These are phyloP conservation scores for Labia minor DNA, from an alignment of 2,888 invertebrate species.

Conservation along the genomic window DNA sequence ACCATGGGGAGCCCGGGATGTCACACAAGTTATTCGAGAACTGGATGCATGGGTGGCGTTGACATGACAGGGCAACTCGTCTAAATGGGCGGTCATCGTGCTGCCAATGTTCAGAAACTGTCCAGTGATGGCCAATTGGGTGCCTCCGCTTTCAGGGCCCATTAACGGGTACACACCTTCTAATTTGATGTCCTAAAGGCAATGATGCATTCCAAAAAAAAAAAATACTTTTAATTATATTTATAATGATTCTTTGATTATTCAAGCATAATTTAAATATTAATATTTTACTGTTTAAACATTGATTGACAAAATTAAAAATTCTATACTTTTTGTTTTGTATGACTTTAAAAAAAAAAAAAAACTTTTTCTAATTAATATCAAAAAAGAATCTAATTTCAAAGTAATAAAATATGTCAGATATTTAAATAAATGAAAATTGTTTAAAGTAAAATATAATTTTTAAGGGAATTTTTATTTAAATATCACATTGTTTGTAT, in stretches of 20 bases:
- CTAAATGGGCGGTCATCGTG: constrained; percentile 68
- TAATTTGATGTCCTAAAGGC: constrained; percentile 57
- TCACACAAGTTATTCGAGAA: constrained; percentile 73
- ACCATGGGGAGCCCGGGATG: constrained; percentile 46
- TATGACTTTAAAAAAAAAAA: no score
- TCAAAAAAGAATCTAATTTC: no score
- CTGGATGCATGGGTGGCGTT: constrained; percentile 81
- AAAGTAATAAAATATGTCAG: no score
- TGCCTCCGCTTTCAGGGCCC: constrained; percentile 95
- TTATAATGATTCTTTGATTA: no score
- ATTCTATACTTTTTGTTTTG: no score
- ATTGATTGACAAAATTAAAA: neutral
- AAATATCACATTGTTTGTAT: no score
- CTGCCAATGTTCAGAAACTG: constrained; percentile 88
- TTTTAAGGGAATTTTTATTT: neutral
- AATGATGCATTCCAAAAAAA: constrained; percentile 22
- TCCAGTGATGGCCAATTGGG: constrained; percentile 83
- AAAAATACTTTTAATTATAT: no score
- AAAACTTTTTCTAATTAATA: no score
- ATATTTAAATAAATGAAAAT: neutral
- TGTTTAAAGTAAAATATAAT: neutral
- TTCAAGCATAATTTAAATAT: neutral
- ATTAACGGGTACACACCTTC: constrained; percentile 68
- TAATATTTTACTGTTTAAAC: constrained; percentile 8
- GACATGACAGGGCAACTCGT: constrained; percentile 74